Conservation (phyloP, 1,140 invertebrate species). For the Gonatopus flavifemur region DNA sequence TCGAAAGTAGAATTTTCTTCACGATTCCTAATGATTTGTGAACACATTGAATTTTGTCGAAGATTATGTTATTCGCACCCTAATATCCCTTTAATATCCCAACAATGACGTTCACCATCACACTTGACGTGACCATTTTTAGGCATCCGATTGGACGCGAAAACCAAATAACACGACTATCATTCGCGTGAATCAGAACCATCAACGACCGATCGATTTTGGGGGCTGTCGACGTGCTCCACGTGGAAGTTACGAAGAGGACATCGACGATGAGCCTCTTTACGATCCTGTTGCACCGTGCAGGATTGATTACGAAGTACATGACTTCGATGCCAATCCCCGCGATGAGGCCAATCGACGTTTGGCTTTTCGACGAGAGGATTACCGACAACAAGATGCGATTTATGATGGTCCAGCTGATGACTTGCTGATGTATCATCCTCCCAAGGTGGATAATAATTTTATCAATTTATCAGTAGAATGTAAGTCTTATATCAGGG, state of each 20-base stretch:
- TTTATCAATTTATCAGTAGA: neutral
- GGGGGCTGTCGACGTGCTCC: slow-evolving; percentile 21
- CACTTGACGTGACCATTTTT: slow-evolving; percentile 11
- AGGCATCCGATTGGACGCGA: slow-evolving; percentile 51
- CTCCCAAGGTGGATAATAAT: slow-evolving; percentile 26
- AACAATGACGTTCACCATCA: neutral
- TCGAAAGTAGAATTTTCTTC: too few species aligned
- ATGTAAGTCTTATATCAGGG: neutral
- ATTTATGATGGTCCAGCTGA: slow-evolving; percentile 39
- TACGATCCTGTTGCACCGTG: slow-evolving; percentile 53
- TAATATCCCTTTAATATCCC: too few species aligned
- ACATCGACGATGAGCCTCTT: slow-evolving; percentile 49
- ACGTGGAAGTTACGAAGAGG: slow-evolving; percentile 35
- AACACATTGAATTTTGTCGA: too few species aligned
- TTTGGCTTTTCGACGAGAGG: slow-evolving; percentile 45
- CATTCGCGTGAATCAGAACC: slow-evolving; percentile 51
- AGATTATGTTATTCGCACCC: too few species aligned
- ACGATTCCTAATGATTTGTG: too few species aligned
- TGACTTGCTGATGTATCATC: slow-evolving; percentile 28
- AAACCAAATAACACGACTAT: slow-evolving; percentile 55
- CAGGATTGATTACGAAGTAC: slow-evolving; percentile 50
- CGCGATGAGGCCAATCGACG: slow-evolving; percentile 49
- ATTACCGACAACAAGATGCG: slow-evolving; percentile 34
- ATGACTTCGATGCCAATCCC: slow-evolving; percentile 55
- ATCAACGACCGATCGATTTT: slow-evolving; percentile 15